Conservation (phyloP, 1,140 invertebrate genomes). For the Trigoniulus corallinus region DNA sequence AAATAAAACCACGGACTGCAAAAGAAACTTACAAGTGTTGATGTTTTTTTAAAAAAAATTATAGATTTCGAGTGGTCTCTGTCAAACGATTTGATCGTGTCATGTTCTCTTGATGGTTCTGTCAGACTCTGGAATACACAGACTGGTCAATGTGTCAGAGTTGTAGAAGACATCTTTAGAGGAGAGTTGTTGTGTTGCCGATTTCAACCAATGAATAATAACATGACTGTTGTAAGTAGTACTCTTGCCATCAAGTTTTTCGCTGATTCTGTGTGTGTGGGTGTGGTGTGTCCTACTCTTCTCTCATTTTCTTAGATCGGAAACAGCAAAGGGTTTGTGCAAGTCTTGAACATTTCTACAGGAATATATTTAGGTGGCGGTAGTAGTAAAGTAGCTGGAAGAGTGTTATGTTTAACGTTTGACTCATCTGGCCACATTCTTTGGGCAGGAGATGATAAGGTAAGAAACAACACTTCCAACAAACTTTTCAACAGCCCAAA, state of each 20-base stretch:
- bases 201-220: conserved; percentile 75
- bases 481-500: not conserved
- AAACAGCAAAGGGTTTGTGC: conserved; percentile 53
- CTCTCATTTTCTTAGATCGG: conserved; percentile 68
- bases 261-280: no score
- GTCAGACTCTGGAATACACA: conserved; percentile 52
- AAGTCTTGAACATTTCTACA: conserved; percentile 70
- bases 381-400: conserved; percentile 52
- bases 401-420: conserved; percentile 53
- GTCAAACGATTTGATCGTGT: conserved; percentile 67
- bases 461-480: conserved; percentile 22
- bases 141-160: conserved; percentile 42
- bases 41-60: conserved; percentile 12
- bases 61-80: conserved; percentile 66
- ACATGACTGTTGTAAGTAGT: conserved; percentile 61
- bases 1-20: not conserved
- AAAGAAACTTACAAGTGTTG: not conserved
- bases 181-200: conserved; percentile 52
- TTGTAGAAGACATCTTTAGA: conserved; percentile 40
- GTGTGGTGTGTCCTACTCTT: conserved; percentile 80
- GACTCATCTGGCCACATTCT: conserved; percentile 59
- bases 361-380: conserved; percentile 61
- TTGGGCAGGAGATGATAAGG: conserved; percentile 69
- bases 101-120: conserved; percentile 54
- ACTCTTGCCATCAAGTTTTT: no score